These are phyloP conservation scores for Pharmacophagus antenor DNA, from an alignment of 2,888 invertebrate genomes.

Conservation along the genomic window DNA sequence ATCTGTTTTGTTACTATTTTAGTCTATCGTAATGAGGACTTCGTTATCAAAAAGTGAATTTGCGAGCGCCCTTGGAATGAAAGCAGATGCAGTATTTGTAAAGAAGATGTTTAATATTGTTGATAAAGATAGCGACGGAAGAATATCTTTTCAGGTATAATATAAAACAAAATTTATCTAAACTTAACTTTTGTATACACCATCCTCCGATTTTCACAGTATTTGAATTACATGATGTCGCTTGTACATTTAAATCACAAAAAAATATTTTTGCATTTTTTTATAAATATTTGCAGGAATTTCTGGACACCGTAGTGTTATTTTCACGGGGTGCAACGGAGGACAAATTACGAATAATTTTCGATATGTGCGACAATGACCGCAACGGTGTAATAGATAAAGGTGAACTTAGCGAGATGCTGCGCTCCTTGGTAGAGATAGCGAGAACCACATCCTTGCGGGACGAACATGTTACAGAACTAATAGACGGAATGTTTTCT, in stretches of 20 bases:
- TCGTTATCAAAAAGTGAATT: slow-evolving; percentile 95
- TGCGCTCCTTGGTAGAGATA: slow-evolving; percentile 95
- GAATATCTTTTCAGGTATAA: slow-evolving; percentile 93
- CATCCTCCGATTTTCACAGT: too few relatives aligned
- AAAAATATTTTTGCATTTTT: neutral
- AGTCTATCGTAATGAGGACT: slow-evolving; percentile 95
- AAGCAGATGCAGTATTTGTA: slow-evolving; percentile 95
- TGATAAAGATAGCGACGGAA: slow-evolving; percentile 95
- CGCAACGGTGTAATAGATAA: slow-evolving; percentile 97
- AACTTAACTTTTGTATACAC: too few relatives aligned
- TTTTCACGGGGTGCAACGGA: slow-evolving; percentile 96
- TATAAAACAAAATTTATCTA: neutral
- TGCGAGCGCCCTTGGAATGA: slow-evolving; percentile 97
- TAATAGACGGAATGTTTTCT: slow-evolving; percentile 96
- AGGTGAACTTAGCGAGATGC: slow-evolving; percentile 94
- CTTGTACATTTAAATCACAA: too few relatives aligned
- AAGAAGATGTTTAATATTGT: slow-evolving; percentile 99
- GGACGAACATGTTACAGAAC: slow-evolving; percentile 93
- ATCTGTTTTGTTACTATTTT: slow-evolving; percentile 36
- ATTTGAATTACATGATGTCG: too few relatives aligned
- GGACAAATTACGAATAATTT: slow-evolving; percentile 95
- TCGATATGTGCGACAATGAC: slow-evolving; percentile 98
- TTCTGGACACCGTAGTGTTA: slow-evolving; percentile 94
- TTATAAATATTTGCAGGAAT: slow-evolving; percentile 82
- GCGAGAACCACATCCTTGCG: slow-evolving; percentile 94